These are phyloP conservation scores for Brachionus calyciflorus DNA, from an alignment of 1,140 invertebrate genomes.

Conservation along the genomic window DNA sequence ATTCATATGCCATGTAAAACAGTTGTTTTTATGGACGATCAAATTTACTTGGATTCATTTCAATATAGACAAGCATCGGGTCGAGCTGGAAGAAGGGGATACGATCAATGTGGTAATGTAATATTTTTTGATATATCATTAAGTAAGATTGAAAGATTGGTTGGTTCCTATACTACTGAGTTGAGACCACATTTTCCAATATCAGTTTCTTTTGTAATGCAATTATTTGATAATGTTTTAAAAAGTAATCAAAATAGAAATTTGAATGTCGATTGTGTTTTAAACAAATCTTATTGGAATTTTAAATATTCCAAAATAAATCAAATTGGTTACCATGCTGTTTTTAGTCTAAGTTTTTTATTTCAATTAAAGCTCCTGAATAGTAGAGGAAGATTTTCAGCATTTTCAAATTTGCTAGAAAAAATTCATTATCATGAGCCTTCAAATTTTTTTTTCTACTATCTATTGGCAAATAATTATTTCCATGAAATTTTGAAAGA, in stretches of 20 bases:
- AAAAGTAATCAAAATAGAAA: not conserved
- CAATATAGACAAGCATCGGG: conserved; percentile 32
- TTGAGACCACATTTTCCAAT: conserved; percentile 27
- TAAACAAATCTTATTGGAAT: not conserved
- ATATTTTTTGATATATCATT: conserved; percentile 22
- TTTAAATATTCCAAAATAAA: not conserved
- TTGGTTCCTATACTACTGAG: not conserved
- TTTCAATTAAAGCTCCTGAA: conserved; percentile 3
- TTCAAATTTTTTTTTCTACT: conserved; percentile 27
- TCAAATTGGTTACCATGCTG: not conserved
- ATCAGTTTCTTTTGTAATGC: conserved; percentile 19
- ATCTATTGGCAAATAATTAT: not conserved
- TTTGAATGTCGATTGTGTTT: not conserved
- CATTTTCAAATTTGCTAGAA: not conserved
- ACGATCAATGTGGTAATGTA: conserved; percentile 1
- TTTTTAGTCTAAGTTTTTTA: conserved; percentile 33
- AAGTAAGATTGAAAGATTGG: not conserved
- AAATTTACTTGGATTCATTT: conserved; percentile 30
- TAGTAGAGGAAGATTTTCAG: not conserved
- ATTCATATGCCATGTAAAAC: conserved; percentile 36
- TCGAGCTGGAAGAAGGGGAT: conserved; percentile 20
- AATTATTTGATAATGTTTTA: not conserved
- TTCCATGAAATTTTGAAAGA: not conserved
- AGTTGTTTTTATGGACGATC: conserved; percentile 15
- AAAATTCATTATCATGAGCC: conserved; percentile 26